Evolutionary conservation across 2,888 invertebrate genomes (phyloP).

Genomic region (Lithophane ornitopus): DNA sequence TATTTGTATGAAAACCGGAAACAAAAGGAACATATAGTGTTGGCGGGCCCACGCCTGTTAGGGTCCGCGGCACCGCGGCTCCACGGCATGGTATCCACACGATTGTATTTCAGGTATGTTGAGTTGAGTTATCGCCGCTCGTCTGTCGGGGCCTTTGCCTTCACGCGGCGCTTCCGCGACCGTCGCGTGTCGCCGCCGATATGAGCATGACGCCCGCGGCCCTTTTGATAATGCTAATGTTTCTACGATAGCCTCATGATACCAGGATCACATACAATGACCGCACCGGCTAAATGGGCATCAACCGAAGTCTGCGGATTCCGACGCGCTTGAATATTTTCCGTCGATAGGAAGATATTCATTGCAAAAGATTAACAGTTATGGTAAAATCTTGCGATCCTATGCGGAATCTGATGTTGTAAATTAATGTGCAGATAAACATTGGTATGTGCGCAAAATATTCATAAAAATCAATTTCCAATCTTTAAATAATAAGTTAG

Average conservation of each 20-base stretch:
- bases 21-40: slow-evolving; percentile 73
- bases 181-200: slow-evolving; percentile 86
- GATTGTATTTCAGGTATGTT: slow-evolving; percentile 87
- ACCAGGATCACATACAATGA: slow-evolving; percentile 85
- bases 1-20: slow-evolving; percentile 68
- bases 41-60: slow-evolving; percentile 76
- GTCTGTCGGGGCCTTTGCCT: slow-evolving; percentile 85
- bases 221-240: slow-evolving; percentile 90
- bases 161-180: slow-evolving; percentile 84
- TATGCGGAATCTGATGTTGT: slow-evolving; percentile 55
- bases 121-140: slow-evolving; percentile 87
- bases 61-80: slow-evolving; percentile 67
- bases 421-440: slow-evolving; percentile 49
- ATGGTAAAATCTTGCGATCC: slow-evolving; percentile 75
- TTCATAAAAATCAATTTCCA: slow-evolving; percentile 44
- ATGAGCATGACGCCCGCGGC: slow-evolving; percentile 87
- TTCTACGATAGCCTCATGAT: slow-evolving; percentile 84
- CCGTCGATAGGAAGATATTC: slow-evolving; percentile 77
- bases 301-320: slow-evolving; percentile 79
- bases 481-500: slow-evolving; percentile 55
- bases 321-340: slow-evolving; percentile 78
- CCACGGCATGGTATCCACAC: slow-evolving; percentile 80
- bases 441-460: slow-evolving; percentile 27
- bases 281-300: slow-evolving; percentile 83
- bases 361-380: slow-evolving; percentile 76